Evolutionary conservation across 2,797 vertebrate genomes (phyloP).

Genomic region (Coendou prehensilis): DNA sequence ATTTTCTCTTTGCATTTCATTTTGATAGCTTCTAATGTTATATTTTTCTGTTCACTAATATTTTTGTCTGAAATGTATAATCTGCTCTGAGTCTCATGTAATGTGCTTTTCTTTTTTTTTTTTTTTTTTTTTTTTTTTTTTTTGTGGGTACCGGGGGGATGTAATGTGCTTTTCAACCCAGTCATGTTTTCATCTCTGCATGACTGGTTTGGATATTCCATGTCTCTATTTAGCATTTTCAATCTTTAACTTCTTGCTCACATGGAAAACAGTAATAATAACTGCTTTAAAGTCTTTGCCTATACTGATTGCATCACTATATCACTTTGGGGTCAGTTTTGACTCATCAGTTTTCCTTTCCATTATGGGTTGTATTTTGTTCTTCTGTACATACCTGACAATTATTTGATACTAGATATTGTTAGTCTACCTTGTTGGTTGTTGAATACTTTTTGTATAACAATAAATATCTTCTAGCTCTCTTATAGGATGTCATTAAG

Average conservation of each 20-base stretch:
- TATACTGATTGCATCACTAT: neutral
- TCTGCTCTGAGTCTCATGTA: neutral
- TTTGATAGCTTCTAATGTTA: neutral
- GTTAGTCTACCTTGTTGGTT: neutral
- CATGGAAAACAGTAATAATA: neutral
- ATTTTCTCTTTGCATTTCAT: neutral
- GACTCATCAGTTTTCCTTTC: neutral
- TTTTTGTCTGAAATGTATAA: neutral
- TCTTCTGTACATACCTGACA: neutral
- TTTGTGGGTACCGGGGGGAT: too few species aligned
- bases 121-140: too few species aligned
- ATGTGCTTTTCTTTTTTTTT: too few species aligned
- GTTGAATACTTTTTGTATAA: neutral
- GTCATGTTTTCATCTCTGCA: neutral
- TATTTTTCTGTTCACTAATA: neutral
- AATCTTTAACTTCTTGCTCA: neutral
- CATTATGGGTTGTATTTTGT: neutral
- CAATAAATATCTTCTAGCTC: neutral
- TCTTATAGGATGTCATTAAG: neutral
- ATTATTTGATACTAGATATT: neutral
- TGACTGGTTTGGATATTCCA: neutral
- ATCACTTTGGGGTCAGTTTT: neutral
- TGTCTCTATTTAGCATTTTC: neutral
- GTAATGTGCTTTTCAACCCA: neutral
- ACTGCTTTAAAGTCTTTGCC: neutral